phyloP scores from a whole-genome alignment of 2,888 invertebrate genomes.

The Rhagonycha fulva region DNA sequence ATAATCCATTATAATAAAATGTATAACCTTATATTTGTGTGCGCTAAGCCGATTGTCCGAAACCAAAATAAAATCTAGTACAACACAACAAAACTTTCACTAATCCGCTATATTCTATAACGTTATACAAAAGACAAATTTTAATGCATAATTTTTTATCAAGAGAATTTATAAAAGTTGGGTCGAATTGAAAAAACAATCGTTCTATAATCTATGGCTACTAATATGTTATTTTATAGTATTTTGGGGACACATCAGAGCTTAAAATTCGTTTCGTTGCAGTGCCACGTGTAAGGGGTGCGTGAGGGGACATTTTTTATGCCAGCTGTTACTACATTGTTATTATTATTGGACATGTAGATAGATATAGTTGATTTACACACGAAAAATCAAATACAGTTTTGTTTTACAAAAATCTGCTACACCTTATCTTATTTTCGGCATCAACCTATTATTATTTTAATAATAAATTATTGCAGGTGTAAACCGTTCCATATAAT shows the following conservation, averaged over 20 bases:
- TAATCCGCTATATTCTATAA: background rate
- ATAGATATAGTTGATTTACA: constrained; percentile 20
- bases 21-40: background rate
- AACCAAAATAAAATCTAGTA: background rate
- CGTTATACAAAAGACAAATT: background rate
- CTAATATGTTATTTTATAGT: constrained; percentile 29
- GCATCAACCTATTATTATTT: background rate
- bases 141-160: background rate
- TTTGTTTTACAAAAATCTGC: constrained; percentile 10
- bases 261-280: constrained; percentile 26
- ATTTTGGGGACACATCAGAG: constrained; percentile 18
- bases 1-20: background rate
- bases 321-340: constrained; percentile 29
- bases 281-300: constrained; percentile 28
- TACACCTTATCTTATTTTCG: constrained; percentile 15
- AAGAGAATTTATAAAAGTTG: background rate
- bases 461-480: background rate
- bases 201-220: constrained; percentile 22
- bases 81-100: background rate
- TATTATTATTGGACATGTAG: constrained; percentile 28
- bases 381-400: constrained; percentile 6
- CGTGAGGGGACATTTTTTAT: constrained; percentile 30
- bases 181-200: background rate
- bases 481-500: background rate
- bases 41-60: background rate